Percentiles rank a stretch among this genome's conserved stretches.
Evolutionary conservation across 1,140 invertebrate species (phyloP).

Genomic region (Psilanteris sp.): DNA sequence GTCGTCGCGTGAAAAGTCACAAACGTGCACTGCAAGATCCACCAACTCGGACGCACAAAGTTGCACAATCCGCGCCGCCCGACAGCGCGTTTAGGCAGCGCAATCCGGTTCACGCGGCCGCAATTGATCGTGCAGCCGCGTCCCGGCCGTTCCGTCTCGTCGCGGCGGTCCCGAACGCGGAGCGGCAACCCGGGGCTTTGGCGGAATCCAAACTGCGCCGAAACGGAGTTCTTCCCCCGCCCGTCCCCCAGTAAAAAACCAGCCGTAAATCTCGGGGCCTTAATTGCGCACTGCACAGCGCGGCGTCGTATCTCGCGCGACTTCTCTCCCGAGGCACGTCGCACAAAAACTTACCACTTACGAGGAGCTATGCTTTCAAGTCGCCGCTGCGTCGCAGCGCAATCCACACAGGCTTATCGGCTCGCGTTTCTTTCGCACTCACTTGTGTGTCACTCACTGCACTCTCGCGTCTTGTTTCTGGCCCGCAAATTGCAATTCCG

Average conservation of each 20-base stretch:
- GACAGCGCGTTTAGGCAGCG: too few species aligned
- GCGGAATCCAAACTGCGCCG: too few species aligned
- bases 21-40: too few species aligned
- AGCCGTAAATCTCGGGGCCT: constrained; percentile 31
- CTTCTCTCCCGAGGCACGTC: constrained; percentile 47
- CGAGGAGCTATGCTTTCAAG: constrained; percentile 66
- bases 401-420: constrained; percentile 58
- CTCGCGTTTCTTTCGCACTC: constrained; percentile 56
- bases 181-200: too few species aligned
- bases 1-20: too few species aligned
- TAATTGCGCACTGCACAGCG: constrained; percentile 26
- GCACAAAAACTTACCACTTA: constrained; percentile 71
- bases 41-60: too few species aligned
- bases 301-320: constrained; percentile 41
- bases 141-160: too few species aligned
- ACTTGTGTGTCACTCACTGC: constrained; percentile 68
- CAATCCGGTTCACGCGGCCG: too few species aligned
- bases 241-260: background rate
- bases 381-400: constrained; percentile 65
- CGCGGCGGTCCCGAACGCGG: too few species aligned
- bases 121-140: too few species aligned
- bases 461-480: constrained; percentile 58
- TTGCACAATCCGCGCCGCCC: too few species aligned
- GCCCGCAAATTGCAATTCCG: constrained; percentile 26
- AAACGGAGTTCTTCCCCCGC: too few species aligned